Percentiles rank a stretch among this genome's conserved stretches.
phyloP scores from a whole-genome alignment of 2,113 vertebrate species.

The Todiramphus chloris region DNA sequence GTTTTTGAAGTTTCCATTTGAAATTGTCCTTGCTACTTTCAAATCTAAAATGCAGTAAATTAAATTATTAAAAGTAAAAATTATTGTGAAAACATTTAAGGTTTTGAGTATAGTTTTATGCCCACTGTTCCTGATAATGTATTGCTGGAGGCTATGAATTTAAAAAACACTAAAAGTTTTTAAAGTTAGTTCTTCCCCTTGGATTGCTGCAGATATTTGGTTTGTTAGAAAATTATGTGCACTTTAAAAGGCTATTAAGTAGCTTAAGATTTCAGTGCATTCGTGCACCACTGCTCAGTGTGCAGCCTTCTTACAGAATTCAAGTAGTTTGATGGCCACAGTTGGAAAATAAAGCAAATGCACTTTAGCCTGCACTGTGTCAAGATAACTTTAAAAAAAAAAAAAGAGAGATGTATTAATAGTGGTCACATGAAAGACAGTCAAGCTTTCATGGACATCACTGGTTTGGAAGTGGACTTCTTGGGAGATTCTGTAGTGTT shows the following conservation, averaged over 20 bases:
- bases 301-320: background rate
- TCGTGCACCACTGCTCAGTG: background rate
- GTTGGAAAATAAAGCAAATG: background rate
- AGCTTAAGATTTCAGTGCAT: background rate
- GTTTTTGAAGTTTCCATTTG: conserved; percentile 61
- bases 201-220: background rate
- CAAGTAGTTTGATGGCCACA: background rate
- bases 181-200: background rate
- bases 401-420: background rate
- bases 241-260: background rate
- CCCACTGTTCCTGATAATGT: background rate
- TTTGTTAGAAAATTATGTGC: background rate
- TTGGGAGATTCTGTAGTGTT: background rate
- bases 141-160: background rate
- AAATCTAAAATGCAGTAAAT: conserved; percentile 43
- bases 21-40: conserved; percentile 59
- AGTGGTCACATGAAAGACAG: background rate
- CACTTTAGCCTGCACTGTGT: background rate
- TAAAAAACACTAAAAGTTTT: background rate
- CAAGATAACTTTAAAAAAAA: background rate
- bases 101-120: background rate
- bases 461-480: background rate
- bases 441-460: background rate
- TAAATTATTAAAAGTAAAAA: conserved; percentile 53
- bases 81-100: conserved; percentile 33